phyloP scores from a whole-genome alignment of 1,140 invertebrate species.

The Zaprionus lachaisei region DNA sequence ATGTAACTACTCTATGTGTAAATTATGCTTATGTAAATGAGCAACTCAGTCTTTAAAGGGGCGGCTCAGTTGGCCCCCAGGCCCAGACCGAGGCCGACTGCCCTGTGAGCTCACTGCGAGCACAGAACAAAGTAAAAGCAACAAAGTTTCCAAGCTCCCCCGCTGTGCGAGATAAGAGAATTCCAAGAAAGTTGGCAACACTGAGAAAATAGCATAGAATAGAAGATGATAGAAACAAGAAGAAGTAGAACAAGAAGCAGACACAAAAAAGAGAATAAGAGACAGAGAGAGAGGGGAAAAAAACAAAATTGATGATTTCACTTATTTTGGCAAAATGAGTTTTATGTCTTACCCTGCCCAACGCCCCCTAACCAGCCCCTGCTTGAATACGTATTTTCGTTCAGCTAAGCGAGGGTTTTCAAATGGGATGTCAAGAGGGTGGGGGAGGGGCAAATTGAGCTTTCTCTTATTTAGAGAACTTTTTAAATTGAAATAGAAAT shows the following conservation, averaged over 20 bases:
- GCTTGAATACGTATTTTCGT: background rate
- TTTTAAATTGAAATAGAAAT: conserved; percentile 43
- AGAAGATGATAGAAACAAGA: background rate
- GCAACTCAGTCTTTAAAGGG: conserved; percentile 48
- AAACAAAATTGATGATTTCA: conserved; percentile 77
- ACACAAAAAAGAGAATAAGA: background rate
- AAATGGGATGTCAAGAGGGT: background rate
- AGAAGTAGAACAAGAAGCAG: conserved; percentile 2
- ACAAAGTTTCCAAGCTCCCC: conserved; percentile 68
- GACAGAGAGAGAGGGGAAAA: conserved; percentile 3
- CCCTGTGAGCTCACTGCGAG: background rate
- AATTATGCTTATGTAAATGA: conserved; percentile 83
- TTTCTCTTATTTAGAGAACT: conserved; percentile 13
- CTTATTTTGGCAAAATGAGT: conserved; percentile 70
- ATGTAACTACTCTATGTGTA: conserved; percentile 81
- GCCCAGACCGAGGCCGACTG: background rate
- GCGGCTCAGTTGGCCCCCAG: conserved; percentile 22
- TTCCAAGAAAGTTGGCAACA: conserved; percentile 39
- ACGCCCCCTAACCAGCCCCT: background rate
- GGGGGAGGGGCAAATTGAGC: too few relatives aligned
- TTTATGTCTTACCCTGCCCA: conserved; percentile 52
- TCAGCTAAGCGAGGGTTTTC: conserved; percentile 30
- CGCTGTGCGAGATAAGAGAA: conserved; percentile 54
- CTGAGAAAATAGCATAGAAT: conserved; percentile 21
- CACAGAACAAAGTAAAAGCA: conserved; percentile 35